phyloP scores from a whole-genome alignment of 2,797 vertebrate genomes.

The Neomorphus geoffroyi region DNA sequence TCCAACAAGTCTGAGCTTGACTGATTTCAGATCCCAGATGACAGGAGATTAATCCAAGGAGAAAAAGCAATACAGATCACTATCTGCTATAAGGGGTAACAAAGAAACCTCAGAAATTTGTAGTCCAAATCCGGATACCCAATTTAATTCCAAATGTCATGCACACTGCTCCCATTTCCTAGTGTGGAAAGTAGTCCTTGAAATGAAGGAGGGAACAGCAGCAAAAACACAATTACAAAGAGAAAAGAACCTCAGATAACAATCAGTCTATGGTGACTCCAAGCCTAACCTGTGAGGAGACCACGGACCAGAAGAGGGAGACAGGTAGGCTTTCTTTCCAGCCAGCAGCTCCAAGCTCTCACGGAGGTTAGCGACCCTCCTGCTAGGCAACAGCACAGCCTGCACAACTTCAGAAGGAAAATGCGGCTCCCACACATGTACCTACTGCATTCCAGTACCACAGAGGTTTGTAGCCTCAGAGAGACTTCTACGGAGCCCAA shows the following conservation, averaged over 20 bases:
- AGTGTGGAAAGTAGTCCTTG: not conserved
- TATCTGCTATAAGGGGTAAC: not conserved
- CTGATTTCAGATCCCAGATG: not conserved
- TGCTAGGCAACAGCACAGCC: not conserved
- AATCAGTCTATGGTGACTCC: not conserved
- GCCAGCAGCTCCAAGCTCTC: not conserved
- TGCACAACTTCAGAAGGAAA: not conserved
- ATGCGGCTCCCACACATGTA: not conserved
- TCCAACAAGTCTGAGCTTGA: not conserved
- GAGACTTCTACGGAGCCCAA: not conserved
- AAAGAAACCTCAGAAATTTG: not conserved
- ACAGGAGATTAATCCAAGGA: not conserved
- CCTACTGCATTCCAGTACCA: not conserved
- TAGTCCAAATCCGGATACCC: not conserved
- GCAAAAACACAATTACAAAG: not conserved
- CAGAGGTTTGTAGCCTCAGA: not conserved
- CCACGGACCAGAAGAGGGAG: not conserved
- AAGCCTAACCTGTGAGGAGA: not conserved
- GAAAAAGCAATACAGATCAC: not conserved
- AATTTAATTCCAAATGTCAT: not conserved
- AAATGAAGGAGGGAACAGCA: not conserved
- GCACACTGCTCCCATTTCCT: not conserved
- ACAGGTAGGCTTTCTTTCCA: not conserved
- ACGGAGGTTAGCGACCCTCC: not conserved
- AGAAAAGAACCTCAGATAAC: not conserved